phyloP scores from a whole-genome alignment of 1,140 invertebrate genomes.

The Achatina immaculata region DNA sequence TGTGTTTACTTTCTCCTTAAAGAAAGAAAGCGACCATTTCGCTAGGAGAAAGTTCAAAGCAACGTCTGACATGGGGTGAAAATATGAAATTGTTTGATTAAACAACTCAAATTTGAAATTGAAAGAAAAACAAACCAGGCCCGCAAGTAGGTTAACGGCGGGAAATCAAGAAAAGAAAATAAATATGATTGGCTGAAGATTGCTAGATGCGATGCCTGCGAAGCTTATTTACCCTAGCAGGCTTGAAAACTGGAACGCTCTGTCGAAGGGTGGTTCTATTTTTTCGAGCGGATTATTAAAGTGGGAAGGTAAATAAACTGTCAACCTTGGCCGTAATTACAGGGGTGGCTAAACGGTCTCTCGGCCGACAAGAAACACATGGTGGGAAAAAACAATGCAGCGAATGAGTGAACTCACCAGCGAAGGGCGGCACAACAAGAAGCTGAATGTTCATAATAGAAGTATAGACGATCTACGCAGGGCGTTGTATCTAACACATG shows the following conservation, averaged over 20 bases:
- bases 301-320: slow-evolving; percentile 31
- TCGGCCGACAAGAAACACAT: slow-evolving; percentile 30
- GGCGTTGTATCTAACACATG: not conserved
- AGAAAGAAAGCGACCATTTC: not conserved
- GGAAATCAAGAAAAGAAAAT: slow-evolving; percentile 19
- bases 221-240: slow-evolving; percentile 14
- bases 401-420: not conserved
- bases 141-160: not conserved
- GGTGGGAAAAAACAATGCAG: slow-evolving; percentile 23
- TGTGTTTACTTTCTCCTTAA: not conserved
- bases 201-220: not conserved
- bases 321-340: slow-evolving; percentile 28
- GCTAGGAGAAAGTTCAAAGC: not conserved
- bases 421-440: not conserved
- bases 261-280: slow-evolving; percentile 20
- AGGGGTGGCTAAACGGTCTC: not conserved
- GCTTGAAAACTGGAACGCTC: not conserved
- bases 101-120: not conserved
- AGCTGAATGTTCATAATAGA: not conserved
- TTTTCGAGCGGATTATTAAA: slow-evolving; percentile 24
- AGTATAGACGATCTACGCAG: not conserved
- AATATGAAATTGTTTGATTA: slow-evolving; percentile 7
- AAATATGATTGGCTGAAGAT: slow-evolving; percentile 18
- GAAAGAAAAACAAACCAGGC: not conserved
- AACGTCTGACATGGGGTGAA: not conserved